These are phyloP conservation scores for Tricholauxania praeusta DNA, from an alignment of 2,888 invertebrate species.

Conservation along the genomic window DNA sequence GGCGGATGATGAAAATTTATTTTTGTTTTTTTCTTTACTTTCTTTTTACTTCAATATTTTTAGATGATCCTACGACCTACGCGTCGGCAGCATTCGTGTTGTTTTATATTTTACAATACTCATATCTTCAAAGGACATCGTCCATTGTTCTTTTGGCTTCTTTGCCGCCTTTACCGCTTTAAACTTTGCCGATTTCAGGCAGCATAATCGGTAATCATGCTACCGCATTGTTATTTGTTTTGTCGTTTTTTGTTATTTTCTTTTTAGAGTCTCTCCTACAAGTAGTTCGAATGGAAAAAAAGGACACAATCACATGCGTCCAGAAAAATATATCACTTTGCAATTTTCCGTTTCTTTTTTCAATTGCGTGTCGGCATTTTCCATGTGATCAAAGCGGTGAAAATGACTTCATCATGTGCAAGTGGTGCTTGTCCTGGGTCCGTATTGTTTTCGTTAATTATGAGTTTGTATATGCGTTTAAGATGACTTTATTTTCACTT, in stretches of 20 bases:
- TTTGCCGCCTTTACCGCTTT: slow-evolving; percentile 51
- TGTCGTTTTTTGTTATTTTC: slow-evolving; percentile 6
- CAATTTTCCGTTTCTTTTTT: neutral
- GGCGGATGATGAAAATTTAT: slow-evolving; percentile 36
- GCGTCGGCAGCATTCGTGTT: slow-evolving; percentile 10
- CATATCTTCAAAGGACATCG: slow-evolving; percentile 28
- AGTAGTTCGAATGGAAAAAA: slow-evolving; percentile 6
- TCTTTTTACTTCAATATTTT: slow-evolving; percentile 19
- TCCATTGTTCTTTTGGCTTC: slow-evolving; percentile 42
- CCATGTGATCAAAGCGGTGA: neutral
- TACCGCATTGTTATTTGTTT: slow-evolving; percentile 53
- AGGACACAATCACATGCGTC: slow-evolving; percentile 4
- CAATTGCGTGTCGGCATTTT: slow-evolving; percentile 15
- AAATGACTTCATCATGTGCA: slow-evolving; percentile 9
- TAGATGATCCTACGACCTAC: slow-evolving; percentile 14
- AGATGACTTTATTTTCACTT: slow-evolving; percentile 17
- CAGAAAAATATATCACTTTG: slow-evolving; percentile 19
- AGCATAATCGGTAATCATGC: slow-evolving; percentile 61
- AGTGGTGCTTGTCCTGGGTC: neutral
- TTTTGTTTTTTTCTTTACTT: slow-evolving; percentile 12
- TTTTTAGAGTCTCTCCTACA: neutral
- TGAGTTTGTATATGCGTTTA: neutral
- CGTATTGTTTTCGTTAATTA: slow-evolving; percentile 11
- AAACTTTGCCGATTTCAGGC: slow-evolving; percentile 61
- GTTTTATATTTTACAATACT: slow-evolving; percentile 5